Conservation (phyloP, 2,113 vertebrate genomes). For the Phycodurus eques region DNA sequence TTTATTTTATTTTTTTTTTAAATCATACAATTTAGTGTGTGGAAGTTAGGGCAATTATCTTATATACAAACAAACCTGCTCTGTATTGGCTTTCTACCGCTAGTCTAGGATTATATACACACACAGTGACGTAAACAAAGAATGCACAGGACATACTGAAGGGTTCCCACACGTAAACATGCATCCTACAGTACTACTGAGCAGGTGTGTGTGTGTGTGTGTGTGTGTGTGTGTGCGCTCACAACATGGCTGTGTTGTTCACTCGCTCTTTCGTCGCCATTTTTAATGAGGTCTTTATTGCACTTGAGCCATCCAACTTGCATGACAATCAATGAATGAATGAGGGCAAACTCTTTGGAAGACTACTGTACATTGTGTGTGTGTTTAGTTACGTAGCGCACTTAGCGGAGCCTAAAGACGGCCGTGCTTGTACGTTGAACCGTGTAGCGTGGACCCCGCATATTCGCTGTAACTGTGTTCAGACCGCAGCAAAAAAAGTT, state of each 20-base stretch:
- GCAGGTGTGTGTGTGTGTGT: conserved; percentile 44
- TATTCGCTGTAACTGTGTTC: neutral
- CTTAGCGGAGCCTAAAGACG: conserved; percentile 16
- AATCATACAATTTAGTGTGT: conserved; percentile 43
- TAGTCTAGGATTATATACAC: conserved; percentile 59
- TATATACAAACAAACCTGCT: conserved; percentile 53
- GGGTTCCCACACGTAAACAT: conserved; percentile 63
- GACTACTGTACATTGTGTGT: conserved; percentile 55
- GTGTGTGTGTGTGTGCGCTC: conserved; percentile 43
- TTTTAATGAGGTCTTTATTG: conserved; percentile 56
- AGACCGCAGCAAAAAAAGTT: too few relatives aligned
- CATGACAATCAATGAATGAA: conserved; percentile 52
- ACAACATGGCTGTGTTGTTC: conserved; percentile 52
- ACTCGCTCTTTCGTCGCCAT: conserved; percentile 29
- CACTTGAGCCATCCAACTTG: conserved; percentile 70
- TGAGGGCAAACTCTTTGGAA: conserved; percentile 64
- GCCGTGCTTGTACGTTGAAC: neutral
- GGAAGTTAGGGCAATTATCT: conserved; percentile 30
- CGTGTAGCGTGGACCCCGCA: neutral
- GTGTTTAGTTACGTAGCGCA: conserved; percentile 37
- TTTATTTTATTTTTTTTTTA: too few relatives aligned
- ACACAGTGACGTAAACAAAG: conserved; percentile 53
- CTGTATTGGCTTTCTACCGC: conserved; percentile 48
- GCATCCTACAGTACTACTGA: conserved; percentile 66
- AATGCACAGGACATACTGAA: conserved; percentile 59